Evolutionary conservation across 2,888 invertebrate genomes (phyloP).

Genomic region (Bellardia pandia): DNA sequence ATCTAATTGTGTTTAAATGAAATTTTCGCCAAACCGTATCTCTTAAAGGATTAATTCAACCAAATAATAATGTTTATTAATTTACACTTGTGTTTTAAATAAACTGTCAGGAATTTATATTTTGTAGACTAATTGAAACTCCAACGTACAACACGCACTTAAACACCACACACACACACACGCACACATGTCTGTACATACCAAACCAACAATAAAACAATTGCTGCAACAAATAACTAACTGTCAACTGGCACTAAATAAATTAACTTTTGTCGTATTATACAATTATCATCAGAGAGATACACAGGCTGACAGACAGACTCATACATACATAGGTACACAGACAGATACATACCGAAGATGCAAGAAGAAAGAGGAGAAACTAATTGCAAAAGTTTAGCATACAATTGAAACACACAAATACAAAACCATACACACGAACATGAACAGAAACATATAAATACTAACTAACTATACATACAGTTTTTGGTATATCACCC

Average conservation of each 20-base stretch:
- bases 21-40: not conserved
- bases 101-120: slow-evolving; percentile 80
- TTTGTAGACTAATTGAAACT: slow-evolving; percentile 75
- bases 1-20: not conserved
- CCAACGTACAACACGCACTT: slow-evolving; percentile 27
- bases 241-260: slow-evolving; percentile 75
- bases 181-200: slow-evolving; percentile 27
- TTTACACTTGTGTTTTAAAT: slow-evolving; percentile 78
- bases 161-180: slow-evolving; percentile 33
- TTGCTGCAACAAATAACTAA: slow-evolving; percentile 74
- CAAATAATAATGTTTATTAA: slow-evolving; percentile 77
- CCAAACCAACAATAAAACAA: slow-evolving; percentile 72
- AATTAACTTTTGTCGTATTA: slow-evolving; percentile 73
- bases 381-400: slow-evolving; percentile 70
- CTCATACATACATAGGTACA: not conserved
- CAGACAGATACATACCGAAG: slow-evolving; percentile 16
- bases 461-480: not conserved
- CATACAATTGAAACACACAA: slow-evolving; percentile 43
- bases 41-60: slow-evolving; percentile 46
- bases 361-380: slow-evolving; percentile 59
- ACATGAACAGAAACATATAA: not conserved
- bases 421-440: not conserved
- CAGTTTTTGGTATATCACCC: slow-evolving; percentile 55
- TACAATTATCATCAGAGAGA: slow-evolving; percentile 66
- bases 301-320: not conserved